A percentile compares a stretch with the other conserved stretches of the same genome.
Conservation (phyloP, 2,888 invertebrate genomes). For the Epistrophe grossulariae region DNA sequence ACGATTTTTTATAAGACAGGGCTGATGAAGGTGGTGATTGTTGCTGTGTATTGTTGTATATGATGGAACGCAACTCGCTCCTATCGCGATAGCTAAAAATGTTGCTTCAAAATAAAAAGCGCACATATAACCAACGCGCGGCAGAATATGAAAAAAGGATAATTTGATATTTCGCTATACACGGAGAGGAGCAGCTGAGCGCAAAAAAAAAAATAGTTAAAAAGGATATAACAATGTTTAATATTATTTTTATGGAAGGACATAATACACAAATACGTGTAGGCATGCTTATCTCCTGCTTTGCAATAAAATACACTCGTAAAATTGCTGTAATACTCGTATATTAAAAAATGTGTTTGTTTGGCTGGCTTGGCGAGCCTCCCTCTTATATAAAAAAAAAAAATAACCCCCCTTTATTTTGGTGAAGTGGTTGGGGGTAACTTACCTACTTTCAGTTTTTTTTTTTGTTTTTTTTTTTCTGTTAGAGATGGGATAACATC, state of each 20-base stretch:
- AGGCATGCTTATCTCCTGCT: conserved; percentile 76
- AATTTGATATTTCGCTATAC: conserved; percentile 66
- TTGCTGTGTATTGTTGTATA: conserved; percentile 38
- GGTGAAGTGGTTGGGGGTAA: neutral
- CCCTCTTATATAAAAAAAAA: conserved; percentile 10
- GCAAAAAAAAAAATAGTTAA: conserved; percentile 66
- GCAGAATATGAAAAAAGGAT: conserved; percentile 71
- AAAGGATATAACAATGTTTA: conserved; percentile 76
- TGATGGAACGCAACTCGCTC: conserved; percentile 30
- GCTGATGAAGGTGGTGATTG: conserved; percentile 47
- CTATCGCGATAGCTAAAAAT: conserved; percentile 69
- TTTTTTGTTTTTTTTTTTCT: conserved; percentile 9
- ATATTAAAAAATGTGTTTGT: conserved; percentile 84
- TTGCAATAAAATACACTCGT: conserved; percentile 84
- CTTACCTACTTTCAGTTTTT: conserved; percentile 21
- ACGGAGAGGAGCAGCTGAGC: conserved; percentile 43
- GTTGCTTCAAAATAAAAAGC: conserved; percentile 47
- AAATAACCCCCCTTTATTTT: conserved; percentile 17
- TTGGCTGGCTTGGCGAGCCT: conserved; percentile 71
- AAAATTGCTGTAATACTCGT: conserved; percentile 81
- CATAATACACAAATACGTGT: conserved; percentile 76
- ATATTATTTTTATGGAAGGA: conserved; percentile 76
- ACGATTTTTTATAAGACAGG: conserved; percentile 59
- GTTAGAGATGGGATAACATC: conserved; percentile 58
- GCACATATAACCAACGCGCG: conserved; percentile 49